Conservation (phyloP, 2,113 vertebrate species). For the Sula dactylatra region DNA sequence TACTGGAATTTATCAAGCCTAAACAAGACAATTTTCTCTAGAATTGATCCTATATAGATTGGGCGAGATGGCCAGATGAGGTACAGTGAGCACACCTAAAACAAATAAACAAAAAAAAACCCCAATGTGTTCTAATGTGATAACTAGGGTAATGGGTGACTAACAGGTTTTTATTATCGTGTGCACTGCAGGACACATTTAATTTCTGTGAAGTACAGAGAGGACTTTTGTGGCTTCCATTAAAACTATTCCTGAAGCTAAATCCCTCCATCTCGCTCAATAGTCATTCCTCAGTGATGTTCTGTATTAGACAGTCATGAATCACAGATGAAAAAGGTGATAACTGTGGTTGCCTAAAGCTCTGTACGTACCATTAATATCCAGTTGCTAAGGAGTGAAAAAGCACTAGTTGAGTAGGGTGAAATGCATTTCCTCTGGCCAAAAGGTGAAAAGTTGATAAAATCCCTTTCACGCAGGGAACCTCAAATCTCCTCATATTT, state of each 20-base stretch:
- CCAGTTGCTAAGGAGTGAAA: neutral
- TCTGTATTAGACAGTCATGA: neutral
- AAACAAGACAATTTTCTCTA: neutral
- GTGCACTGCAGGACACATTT: neutral
- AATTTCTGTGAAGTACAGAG: neutral
- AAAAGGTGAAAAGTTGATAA: neutral
- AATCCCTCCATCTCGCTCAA: neutral
- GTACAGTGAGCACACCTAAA: neutral
- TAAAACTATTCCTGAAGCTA: neutral
- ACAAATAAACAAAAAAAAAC: neutral
- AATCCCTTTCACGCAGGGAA: neutral
- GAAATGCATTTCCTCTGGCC: neutral
- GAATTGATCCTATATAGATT: neutral
- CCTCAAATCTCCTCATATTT: neutral
- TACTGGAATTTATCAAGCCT: neutral
- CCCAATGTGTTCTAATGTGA: neutral
- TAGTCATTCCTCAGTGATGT: neutral
- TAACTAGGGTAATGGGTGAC: neutral
- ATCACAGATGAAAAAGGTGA: neutral
- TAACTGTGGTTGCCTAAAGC: neutral
- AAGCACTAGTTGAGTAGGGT: neutral
- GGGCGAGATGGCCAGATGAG: neutral
- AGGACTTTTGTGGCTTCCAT: neutral
- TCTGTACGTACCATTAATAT: neutral
- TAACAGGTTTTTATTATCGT: neutral